phyloP scores from a whole-genome alignment of 2,113 vertebrate genomes.

The Corythornis madagascariensis region DNA sequence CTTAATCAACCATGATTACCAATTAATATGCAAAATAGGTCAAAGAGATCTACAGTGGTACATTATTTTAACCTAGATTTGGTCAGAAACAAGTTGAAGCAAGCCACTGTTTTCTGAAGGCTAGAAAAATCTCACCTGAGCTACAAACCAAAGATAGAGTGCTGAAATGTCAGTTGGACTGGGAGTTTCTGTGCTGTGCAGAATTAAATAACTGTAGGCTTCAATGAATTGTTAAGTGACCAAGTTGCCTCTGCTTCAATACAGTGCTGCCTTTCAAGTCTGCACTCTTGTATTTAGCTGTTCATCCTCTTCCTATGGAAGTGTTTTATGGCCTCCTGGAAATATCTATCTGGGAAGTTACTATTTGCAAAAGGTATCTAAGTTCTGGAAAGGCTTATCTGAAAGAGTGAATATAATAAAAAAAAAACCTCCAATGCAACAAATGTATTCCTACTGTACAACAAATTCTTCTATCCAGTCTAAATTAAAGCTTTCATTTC shows the following conservation, averaged over 20 bases:
- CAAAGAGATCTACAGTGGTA: neutral
- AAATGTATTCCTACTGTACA: neutral
- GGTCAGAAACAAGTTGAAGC: neutral
- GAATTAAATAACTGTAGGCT: conserved; percentile 19
- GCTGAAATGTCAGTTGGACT: neutral
- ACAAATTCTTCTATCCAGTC: neutral
- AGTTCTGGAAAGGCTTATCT: neutral
- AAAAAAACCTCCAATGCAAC: neutral
- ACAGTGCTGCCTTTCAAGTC: neutral
- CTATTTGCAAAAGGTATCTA: neutral
- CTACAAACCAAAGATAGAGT: conserved; percentile 3
- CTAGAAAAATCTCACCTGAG: conserved; percentile 37
- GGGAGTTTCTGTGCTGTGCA: conserved; percentile 13
- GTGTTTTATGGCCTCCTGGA: neutral
- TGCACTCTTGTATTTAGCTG: neutral
- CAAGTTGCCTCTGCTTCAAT: neutral
- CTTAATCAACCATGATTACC: neutral
- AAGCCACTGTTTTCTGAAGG: neutral
- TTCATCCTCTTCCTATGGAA: neutral
- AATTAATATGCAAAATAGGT: neutral
- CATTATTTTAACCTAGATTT: neutral
- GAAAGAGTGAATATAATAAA: neutral
- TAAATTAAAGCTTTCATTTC: neutral
- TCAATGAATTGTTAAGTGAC: conserved; percentile 40
- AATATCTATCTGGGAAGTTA: neutral